Evolutionary conservation across 2,888 invertebrate genomes (phyloP).

Genomic region (Apamea monoglypha): DNA sequence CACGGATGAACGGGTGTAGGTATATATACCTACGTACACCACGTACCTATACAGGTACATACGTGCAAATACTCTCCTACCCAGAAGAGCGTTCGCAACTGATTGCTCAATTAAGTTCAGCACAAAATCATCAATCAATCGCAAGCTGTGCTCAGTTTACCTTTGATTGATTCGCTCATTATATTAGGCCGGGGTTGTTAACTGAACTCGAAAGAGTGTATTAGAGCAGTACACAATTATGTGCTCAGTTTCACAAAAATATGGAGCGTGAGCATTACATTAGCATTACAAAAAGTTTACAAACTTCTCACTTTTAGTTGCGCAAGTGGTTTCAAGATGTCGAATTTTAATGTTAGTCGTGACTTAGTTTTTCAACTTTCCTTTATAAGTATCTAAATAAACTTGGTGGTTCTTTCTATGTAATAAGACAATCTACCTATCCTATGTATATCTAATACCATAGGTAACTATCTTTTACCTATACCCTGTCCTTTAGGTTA

Average conservation of each 20-base stretch:
- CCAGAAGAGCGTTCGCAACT: constrained; percentile 58
- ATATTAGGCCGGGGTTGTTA: constrained; percentile 62
- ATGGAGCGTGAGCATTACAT: constrained; percentile 15
- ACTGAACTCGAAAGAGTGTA: constrained; percentile 44
- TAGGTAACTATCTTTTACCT: neutral
- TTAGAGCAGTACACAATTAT: constrained; percentile 42
- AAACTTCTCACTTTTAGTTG: constrained; percentile 32
- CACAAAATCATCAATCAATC: constrained; percentile 67
- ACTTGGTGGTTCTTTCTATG: neutral
- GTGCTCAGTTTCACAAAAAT: constrained; percentile 33
- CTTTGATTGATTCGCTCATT: constrained; percentile 72
- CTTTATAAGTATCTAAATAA: neutral
- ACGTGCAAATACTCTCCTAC: constrained; percentile 54
- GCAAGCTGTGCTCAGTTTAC: constrained; percentile 60
- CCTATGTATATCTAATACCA: neutral
- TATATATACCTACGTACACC: neutral
- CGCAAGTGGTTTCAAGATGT: constrained; percentile 27
- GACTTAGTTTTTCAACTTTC: constrained; percentile 6
- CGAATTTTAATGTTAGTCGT: constrained; percentile 25
- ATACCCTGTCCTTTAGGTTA: too few relatives aligned
- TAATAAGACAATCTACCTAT: neutral
- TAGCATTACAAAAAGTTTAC: constrained; percentile 34
- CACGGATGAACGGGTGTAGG: neutral
- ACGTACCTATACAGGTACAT: constrained; percentile 20
- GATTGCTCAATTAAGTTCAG: constrained; percentile 66